Conservation (phyloP, 2,888 invertebrate species). For the Dione juno region DNA sequence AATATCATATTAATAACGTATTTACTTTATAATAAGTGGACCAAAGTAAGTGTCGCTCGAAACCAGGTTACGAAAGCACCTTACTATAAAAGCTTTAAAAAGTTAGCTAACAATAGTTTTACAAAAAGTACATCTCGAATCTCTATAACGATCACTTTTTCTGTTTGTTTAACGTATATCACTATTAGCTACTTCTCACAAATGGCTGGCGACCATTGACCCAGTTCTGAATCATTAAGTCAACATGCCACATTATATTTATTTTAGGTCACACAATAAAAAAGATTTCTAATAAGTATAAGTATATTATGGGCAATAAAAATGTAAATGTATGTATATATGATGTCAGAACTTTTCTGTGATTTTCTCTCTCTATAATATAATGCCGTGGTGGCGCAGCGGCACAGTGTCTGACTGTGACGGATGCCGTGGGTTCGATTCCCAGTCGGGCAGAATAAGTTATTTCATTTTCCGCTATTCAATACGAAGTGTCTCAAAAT, state of each 20-base stretch:
- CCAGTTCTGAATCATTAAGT: constrained; percentile 17
- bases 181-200: neutral
- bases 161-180: constrained; percentile 18
- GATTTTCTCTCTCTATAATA: no score
- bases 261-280: neutral
- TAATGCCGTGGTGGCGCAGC: neutral
- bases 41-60: no score
- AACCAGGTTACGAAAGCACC: no score
- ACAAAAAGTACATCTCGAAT: no score
- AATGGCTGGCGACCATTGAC: constrained; percentile 27
- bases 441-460: no score
- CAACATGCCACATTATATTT: constrained; percentile 5
- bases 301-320: neutral
- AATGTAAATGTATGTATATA: neutral
- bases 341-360: neutral
- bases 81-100: no score
- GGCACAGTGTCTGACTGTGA: neutral
- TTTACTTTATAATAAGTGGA: no score
- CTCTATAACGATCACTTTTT: neutral
- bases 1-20: no score
- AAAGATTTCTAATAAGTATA: neutral
- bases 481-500: no score
- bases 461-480: no score
- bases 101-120: no score
- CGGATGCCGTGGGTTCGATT: no score